These are phyloP conservation scores for Heterodera filipjevi DNA, from an alignment of 2,888 invertebrate species.

Conservation along the genomic window DNA sequence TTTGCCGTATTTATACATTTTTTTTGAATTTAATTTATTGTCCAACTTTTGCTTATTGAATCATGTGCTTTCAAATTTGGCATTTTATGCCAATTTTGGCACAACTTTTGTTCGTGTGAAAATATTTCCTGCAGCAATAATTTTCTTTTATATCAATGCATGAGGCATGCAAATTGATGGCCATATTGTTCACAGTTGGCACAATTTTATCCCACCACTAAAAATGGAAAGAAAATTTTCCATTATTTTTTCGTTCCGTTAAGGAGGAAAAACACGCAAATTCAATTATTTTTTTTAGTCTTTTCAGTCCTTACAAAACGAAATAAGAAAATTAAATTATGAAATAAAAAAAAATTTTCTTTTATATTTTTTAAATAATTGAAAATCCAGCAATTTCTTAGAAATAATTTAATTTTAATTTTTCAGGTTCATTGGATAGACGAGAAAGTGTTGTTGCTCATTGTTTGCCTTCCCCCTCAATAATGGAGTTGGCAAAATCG, in stretches of 20 bases:
- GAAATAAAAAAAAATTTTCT: too few relatives aligned
- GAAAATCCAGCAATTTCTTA: too few relatives aligned
- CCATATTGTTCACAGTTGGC: not conserved
- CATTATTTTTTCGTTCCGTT: not conserved
- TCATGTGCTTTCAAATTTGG: not conserved
- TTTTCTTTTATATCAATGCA: not conserved
- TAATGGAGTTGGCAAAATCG: slow-evolving; percentile 59
- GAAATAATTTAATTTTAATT: too few relatives aligned
- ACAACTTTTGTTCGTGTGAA: not conserved
- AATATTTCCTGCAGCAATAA: not conserved
- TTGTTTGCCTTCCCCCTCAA: slow-evolving; percentile 42
- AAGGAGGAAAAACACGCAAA: not conserved
- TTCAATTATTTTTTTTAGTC: not conserved
- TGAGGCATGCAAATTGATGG: not conserved
- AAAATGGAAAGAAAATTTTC: not conserved
- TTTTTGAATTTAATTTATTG: too few relatives aligned
- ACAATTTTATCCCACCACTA: not conserved
- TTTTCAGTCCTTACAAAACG: not conserved
- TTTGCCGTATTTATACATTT: too few relatives aligned
- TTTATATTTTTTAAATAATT: too few relatives aligned
- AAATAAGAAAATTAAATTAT: not conserved
- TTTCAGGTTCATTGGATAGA: too few relatives aligned
- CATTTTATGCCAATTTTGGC: not conserved
- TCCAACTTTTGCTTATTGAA: too few relatives aligned
- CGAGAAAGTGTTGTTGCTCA: slow-evolving; percentile 8